A percentile compares a stretch with the other conserved stretches of the same genome.
These are phyloP conservation scores for Bergia sp. DNA, from an alignment of 92 coral and sea anemone genomes.

Conservation along the genomic window DNA sequence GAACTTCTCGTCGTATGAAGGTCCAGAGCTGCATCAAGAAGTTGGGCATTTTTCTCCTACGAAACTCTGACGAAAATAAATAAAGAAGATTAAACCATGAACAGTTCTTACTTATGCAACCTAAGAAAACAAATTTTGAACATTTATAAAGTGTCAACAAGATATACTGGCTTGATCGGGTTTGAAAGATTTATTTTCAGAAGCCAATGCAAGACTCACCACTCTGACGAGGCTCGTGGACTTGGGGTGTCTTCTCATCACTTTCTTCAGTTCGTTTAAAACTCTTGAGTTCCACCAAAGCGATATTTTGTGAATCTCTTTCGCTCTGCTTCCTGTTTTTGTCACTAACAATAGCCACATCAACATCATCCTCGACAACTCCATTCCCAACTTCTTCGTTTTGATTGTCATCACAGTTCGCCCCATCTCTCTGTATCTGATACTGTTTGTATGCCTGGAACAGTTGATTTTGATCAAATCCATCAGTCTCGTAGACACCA, in stretches of 20 bases:
- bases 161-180: too few species aligned
- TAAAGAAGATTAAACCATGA: background rate
- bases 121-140: background rate
- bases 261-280: background rate
- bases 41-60: conserved; percentile 48
- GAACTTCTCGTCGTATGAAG: conserved; percentile 59
- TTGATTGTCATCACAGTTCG: background rate
- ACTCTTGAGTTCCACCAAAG: conserved; percentile 7
- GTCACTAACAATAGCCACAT: background rate
- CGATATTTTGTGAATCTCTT: background rate
- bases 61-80: conserved; percentile 1
- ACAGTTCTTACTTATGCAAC: background rate
- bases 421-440: conserved; percentile 33
- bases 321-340: background rate
- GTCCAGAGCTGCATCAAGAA: conserved; percentile 51
- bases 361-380: background rate
- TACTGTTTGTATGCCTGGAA: conserved; percentile 32
- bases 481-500: conserved; percentile 42
- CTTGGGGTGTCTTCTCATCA: background rate
- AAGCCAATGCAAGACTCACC: background rate
- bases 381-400: background rate
- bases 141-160: conserved; percentile 12
- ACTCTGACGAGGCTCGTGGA: background rate
- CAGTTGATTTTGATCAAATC: conserved; percentile 30
- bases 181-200: background rate